Conservation (phyloP, 2,113 vertebrate genomes). For the Leptosomus discolor region DNA sequence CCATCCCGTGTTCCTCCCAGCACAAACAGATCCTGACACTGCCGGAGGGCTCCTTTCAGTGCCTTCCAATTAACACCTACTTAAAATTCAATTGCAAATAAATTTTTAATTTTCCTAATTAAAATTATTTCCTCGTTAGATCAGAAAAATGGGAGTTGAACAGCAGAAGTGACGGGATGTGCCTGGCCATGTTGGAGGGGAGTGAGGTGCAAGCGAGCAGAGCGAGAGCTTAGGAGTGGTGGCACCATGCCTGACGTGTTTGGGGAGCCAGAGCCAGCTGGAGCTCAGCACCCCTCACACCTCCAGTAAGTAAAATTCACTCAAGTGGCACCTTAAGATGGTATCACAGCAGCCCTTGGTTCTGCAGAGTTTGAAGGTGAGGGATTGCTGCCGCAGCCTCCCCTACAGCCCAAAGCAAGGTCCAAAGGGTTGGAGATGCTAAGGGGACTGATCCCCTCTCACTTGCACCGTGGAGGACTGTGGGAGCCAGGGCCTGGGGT, state of each 20-base stretch:
- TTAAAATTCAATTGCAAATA: slow-evolving; percentile 40
- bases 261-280: fast-evolving
- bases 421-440: not conserved
- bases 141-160: slow-evolving; percentile 11
- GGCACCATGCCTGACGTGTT: fast-evolving
- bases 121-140: slow-evolving; percentile 30
- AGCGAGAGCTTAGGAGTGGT: fast-evolving
- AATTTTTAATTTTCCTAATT: slow-evolving; percentile 57
- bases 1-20: not conserved
- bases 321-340: not conserved
- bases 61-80: slow-evolving; percentile 1
- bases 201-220: not conserved
- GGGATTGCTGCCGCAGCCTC: not conserved
- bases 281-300: not conserved
- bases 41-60: not conserved
- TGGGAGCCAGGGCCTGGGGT: not conserved
- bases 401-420: not conserved
- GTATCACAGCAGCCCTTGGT: not conserved
- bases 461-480: fast-evolving
- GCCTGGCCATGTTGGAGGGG: not conserved
- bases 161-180: not conserved
- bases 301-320: not conserved
- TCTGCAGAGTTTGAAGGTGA: not conserved
- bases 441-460: fast-evolving
- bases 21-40: not conserved